Percentiles rank a stretch among this genome's conserved stretches.
Conservation (phyloP, 35 echinoderm and acorn worm genomes). For the Chiridota heheva region DNA sequence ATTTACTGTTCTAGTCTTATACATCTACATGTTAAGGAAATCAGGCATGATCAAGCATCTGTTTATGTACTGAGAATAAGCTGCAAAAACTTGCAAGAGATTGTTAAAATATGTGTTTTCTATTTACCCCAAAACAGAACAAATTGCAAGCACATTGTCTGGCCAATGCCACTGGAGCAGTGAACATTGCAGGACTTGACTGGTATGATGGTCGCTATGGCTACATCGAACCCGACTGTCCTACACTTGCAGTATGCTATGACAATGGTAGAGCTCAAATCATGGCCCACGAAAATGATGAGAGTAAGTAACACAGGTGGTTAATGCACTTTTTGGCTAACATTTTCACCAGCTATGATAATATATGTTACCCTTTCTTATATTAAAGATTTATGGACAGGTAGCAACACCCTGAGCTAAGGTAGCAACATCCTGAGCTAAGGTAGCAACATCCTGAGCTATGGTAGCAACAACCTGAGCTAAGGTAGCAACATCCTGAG, state of each 20-base stretch:
- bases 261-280: slow-evolving; percentile 97
- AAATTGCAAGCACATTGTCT: slow-evolving; percentile 73
- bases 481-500: background rate
- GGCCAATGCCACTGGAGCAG: slow-evolving; percentile 89
- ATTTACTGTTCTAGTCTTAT: too few species aligned
- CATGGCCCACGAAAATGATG: slow-evolving; percentile 92
- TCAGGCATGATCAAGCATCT: too few species aligned
- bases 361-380: background rate
- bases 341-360: background rate
- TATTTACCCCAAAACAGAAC: slow-evolving; percentile 22
- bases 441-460: background rate
- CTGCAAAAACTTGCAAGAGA: too few species aligned
- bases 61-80: too few species aligned
- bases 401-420: background rate
- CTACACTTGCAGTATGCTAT: slow-evolving; percentile 88
- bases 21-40: too few species aligned
- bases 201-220: slow-evolving; percentile 89
- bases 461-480: background rate
- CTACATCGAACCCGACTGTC: slow-evolving; percentile 85
- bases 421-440: background rate
- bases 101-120: too few species aligned
- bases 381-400: too few species aligned
- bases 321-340: background rate
- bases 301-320: slow-evolving; percentile 88
- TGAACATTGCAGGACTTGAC: slow-evolving; percentile 84